Conservation (phyloP, 2,888 invertebrate genomes). For the Microctonus hyperodae region DNA sequence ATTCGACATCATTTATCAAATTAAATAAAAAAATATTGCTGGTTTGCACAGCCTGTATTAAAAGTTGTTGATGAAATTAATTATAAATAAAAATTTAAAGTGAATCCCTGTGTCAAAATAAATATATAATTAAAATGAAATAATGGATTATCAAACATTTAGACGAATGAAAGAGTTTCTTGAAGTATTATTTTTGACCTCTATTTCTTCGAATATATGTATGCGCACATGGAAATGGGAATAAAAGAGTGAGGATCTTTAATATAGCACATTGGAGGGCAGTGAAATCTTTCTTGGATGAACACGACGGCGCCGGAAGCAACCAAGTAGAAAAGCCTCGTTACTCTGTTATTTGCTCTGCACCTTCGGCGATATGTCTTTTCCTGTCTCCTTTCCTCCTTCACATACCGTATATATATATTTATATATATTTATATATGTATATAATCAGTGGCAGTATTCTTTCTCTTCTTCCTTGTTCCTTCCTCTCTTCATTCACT, state of each 20-base stretch:
- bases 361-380: slow-evolving; percentile 25
- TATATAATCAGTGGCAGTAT: neutral
- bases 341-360: slow-evolving; percentile 22
- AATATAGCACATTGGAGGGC: neutral
- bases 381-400: neutral
- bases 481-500: neutral
- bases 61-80: neutral
- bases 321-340: slow-evolving; percentile 24
- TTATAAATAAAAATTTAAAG: neutral
- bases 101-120: too few species aligned
- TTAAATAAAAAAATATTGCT: neutral
- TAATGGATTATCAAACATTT: neutral
- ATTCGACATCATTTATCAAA: neutral
- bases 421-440: neutral
- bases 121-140: neutral
- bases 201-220: neutral
- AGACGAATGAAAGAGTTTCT: neutral
- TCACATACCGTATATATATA: neutral
- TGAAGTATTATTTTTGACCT: neutral
- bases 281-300: slow-evolving; percentile 12
- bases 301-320: slow-evolving; percentile 14
- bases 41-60: neutral
- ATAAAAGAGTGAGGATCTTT: neutral
- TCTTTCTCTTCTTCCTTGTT: neutral
- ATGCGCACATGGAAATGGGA: neutral